Percentiles rank a stretch among this genome's conserved stretches.
Evolutionary conservation across 2,113 vertebrate species (phyloP).

Genomic region (Cynoglossus semilaevis): DNA sequence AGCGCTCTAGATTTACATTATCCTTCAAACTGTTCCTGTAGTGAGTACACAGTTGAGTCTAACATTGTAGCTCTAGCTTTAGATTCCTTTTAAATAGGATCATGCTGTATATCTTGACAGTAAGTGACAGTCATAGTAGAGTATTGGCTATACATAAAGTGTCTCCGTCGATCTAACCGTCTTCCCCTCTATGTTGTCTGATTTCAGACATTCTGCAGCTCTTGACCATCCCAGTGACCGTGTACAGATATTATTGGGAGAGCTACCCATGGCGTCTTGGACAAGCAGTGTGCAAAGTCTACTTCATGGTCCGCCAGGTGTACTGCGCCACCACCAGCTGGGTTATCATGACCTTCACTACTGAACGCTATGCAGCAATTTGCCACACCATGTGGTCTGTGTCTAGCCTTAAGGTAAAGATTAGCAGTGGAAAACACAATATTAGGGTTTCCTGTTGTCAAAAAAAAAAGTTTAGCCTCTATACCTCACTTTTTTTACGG

Average conservation of each 20-base stretch:
- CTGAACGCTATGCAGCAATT: constrained; percentile 76
- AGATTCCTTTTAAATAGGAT: too few relatives aligned
- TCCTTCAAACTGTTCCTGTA: too few relatives aligned
- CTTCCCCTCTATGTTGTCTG: too few relatives aligned
- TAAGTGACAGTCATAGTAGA: too few relatives aligned
- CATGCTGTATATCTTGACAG: too few relatives aligned
- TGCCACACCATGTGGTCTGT: constrained; percentile 81
- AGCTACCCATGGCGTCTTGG: constrained; percentile 79
- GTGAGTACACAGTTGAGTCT: too few relatives aligned
- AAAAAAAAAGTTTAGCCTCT: neutral
- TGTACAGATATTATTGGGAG: constrained; percentile 80
- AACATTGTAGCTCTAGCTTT: too few relatives aligned
- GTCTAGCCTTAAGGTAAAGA: constrained; percentile 61
- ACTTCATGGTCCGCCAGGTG: constrained; percentile 78
- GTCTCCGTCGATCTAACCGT: too few relatives aligned
- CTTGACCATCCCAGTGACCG: constrained; percentile 74
- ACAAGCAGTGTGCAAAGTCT: constrained; percentile 70
- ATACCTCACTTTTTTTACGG: constrained; percentile 8
- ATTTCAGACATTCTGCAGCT: constrained; percentile 71
- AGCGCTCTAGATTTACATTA: too few relatives aligned
- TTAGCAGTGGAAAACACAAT: neutral
- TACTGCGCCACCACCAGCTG: constrained; percentile 79
- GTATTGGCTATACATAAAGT: too few relatives aligned
- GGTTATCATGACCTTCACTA: constrained; percentile 76
- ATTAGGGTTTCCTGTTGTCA: too few relatives aligned